Evolutionary conservation across 1,140 invertebrate genomes (phyloP), one percentile per base, ranked within the genome.

Genomic region (Lanistes nyassanus): DNA sequence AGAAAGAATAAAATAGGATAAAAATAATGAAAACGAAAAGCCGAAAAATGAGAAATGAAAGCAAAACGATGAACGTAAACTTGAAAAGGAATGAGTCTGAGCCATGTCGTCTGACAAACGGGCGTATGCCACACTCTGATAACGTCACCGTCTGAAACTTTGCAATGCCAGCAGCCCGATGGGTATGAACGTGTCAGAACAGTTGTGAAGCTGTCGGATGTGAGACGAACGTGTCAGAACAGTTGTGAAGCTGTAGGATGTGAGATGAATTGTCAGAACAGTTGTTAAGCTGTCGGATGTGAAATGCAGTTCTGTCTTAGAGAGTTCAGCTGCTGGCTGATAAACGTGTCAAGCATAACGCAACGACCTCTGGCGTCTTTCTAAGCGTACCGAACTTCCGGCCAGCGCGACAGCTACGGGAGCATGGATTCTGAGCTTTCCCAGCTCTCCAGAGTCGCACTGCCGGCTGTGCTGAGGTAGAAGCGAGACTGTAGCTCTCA

Each of bases 1-100:
- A 62, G 51, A 29, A 37, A 64, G 29, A 64, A 37, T 58, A 74
- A 60, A 66, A 16, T 47, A 47, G 65, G 60, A 74, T 26, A 66
- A 37, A 74, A 60, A 36, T 58, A 66, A 39, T 16, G 60, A 16
- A 39, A 51, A 26, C 4, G 65, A 31, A 51, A 51, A 37, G 31
- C 36, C 3, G 72, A 51, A 37, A 23, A 37, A 21, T n/a, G 64
- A 37, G 31, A 66, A 42, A 39, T 16, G 31, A 26, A n/a, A 55
- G 23, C 51, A n/a, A 55, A 13, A 55, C 51, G 23, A 11, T 16
- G 51, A 55, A 55, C 11, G 23, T 55, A 55, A 13, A 60, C 5
- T 58, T n/a, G 5, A 58, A 26, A 64, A 64, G 34, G 16, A 31
- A 64, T 34, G 62, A 31, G 7, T 64, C n/a, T 64, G 7, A 21